Percentiles rank a stretch among this genome's conserved stretches.
phyloP scores from a whole-genome alignment of 2,113 vertebrate species.

The Takifugu bimaculatus region DNA sequence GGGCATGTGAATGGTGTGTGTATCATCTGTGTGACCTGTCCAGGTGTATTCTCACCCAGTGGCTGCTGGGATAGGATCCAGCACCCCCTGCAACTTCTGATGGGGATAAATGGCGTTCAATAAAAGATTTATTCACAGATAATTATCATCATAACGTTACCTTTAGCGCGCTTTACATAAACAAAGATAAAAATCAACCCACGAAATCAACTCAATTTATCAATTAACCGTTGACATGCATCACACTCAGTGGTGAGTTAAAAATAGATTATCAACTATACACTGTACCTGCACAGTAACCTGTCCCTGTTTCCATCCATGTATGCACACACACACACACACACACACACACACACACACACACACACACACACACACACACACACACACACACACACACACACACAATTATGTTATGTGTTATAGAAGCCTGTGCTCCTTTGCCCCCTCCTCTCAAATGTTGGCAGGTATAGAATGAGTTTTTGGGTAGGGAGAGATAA shows the following conservation, averaged over 20 bases:
- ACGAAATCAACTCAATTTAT: no score
- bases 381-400: constrained; percentile 1
- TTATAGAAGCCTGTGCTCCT: constrained; percentile 53
- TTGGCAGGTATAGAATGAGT: constrained; percentile 76
- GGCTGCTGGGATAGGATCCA: no score
- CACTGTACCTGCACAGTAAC: background rate
- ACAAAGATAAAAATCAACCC: no score
- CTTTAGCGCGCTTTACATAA: no score
- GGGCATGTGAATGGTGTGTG: no score
- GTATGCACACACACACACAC: background rate
- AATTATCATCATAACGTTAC: no score
- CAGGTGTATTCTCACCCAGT: no score
- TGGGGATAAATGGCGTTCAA: no score
- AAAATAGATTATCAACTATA: constrained; percentile 1
- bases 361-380: background rate
- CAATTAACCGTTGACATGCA: no score
- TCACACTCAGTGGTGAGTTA: background rate
- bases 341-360: constrained; percentile 8
- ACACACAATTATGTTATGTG: constrained; percentile 47
- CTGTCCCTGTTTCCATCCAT: background rate
- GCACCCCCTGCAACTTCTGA: no score
- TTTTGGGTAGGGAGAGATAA: constrained; percentile 68
- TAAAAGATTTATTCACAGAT: no score
- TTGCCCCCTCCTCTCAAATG: constrained; percentile 52
- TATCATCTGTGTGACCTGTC: no score